Base-by-base conservation (phyloP, 2,113 vertebrate genomes). In the Trichechus manatus region DNA sequence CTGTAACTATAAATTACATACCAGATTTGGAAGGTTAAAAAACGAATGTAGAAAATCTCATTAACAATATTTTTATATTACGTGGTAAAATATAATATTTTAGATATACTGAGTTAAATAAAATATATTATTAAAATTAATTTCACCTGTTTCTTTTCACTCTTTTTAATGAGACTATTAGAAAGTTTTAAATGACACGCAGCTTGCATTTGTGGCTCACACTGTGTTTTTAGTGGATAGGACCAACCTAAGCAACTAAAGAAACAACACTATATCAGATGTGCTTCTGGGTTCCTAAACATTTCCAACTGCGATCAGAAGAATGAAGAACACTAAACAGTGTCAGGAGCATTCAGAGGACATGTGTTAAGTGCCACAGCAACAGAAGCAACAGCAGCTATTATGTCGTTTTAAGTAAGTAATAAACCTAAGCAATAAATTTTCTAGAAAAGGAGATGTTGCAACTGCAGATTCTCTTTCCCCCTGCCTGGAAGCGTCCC, bases 101-200 rank as follows among this genome's bases (percentile, higher is more conserved):
- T 87, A 5, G 47, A 80, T 50, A 81, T 89, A 56, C 1, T 80
- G n/a, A 7, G 6, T 59, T 36, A 88, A 90, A 75, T 89, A 82
- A 93, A 95, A 87, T 91, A 63, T 22, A n/a, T n/a, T 56, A 64
- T 78, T 70, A 50, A 70, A 89, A 29, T 78, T 64, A 87, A 88
- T 44, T 70, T 50, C 0, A 56, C 36, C 53, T 91, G 20, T 81
- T 85, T 94, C 53, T 82, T 94, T 92, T 87, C 39, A 61, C 13
- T 85, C 56, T 75, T 72, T 93, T 92, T 42, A 89, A 36, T 23
- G 89, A 10, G 6, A 56, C 15, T 63, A 53, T 33, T 56, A 50
- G 59, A 91, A 88, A 47, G 1, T 64, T 47, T 68, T 74, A 91
- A 74, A 83, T 72, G 61, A 84, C 63, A 81, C 56, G n/a, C 22